Evolutionary conservation across 2,888 invertebrate species (phyloP).

Genomic region (Doris montereyensis): DNA sequence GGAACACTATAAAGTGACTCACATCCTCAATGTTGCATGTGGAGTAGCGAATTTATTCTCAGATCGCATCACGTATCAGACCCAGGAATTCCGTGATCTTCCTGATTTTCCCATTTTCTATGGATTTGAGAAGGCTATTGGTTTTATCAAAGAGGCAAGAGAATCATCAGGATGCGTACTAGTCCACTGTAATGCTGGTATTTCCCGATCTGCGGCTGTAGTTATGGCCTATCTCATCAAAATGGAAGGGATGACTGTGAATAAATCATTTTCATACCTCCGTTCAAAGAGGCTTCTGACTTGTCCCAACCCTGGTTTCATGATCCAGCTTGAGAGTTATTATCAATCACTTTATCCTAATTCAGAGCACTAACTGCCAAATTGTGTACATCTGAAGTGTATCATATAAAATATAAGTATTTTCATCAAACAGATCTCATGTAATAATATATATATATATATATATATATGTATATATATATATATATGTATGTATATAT

Average conservation of each 20-base stretch:
- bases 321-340: conserved; percentile 77
- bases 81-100: conserved; percentile 77
- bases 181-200: conserved; percentile 94
- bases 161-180: conserved; percentile 77
- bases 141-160: conserved; percentile 78
- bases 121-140: conserved; percentile 74
- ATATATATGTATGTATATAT: too few relatives aligned
- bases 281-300: conserved; percentile 81
- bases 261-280: conserved; percentile 80
- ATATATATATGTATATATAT: too few relatives aligned
- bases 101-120: conserved; percentile 66
- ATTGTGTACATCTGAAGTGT: too few relatives aligned
- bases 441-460: too few relatives aligned
- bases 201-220: conserved; percentile 87
- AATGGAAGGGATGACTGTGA: conserved; percentile 75
- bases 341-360: conserved; percentile 27
- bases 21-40: conserved; percentile 82
- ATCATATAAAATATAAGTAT: too few relatives aligned
- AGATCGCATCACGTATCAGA: conserved; percentile 75
- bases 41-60: conserved; percentile 69
- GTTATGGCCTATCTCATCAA: conserved; percentile 87
- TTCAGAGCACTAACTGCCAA: neutral
- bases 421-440: too few relatives aligned
- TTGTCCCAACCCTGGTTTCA: conserved; percentile 87
- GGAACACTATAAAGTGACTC: conserved; percentile 78